Evolutionary conservation across 1,140 invertebrate species (phyloP).

Genomic region (Popillia japonica): DNA sequence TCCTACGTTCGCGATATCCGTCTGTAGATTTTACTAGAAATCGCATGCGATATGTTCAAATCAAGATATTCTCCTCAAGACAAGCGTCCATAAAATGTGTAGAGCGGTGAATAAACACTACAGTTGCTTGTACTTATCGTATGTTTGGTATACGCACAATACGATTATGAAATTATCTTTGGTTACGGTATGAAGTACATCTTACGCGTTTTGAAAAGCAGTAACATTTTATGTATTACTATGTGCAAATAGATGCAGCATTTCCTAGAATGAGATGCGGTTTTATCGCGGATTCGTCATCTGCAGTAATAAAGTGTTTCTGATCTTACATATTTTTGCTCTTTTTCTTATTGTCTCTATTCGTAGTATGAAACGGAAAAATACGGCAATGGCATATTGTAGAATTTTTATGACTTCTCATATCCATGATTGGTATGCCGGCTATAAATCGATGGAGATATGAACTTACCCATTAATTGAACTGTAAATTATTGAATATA

Average conservation of each 20-base stretch:
- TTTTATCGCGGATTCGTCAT: slow-evolving; percentile 7
- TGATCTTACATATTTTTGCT: neutral
- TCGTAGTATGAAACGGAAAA: neutral
- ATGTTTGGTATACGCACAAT: neutral
- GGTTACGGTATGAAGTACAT: neutral
- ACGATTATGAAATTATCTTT: slow-evolving; percentile 24
- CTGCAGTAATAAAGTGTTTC: slow-evolving; percentile 11
- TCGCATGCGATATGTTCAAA: slow-evolving; percentile 6
- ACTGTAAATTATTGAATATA: too few species aligned
- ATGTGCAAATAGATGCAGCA: slow-evolving; percentile 22
- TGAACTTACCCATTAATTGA: neutral
- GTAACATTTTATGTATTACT: slow-evolving; percentile 33
- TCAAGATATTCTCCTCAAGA: slow-evolving; percentile 9
- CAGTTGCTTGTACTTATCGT: neutral
- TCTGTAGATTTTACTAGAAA: neutral
- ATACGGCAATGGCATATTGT: neutral
- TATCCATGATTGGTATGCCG: neutral
- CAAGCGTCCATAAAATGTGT: neutral
- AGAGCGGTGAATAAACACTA: slow-evolving; percentile 3
- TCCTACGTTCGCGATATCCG: neutral
- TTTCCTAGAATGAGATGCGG: neutral
- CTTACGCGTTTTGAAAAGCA: neutral
- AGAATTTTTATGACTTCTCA: neutral
- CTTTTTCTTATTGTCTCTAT: neutral
- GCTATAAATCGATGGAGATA: neutral